These are phyloP conservation scores for Sinocyclocheilus anshuiensis DNA, from an alignment of 2,113 vertebrate species.

Conservation along the genomic window DNA sequence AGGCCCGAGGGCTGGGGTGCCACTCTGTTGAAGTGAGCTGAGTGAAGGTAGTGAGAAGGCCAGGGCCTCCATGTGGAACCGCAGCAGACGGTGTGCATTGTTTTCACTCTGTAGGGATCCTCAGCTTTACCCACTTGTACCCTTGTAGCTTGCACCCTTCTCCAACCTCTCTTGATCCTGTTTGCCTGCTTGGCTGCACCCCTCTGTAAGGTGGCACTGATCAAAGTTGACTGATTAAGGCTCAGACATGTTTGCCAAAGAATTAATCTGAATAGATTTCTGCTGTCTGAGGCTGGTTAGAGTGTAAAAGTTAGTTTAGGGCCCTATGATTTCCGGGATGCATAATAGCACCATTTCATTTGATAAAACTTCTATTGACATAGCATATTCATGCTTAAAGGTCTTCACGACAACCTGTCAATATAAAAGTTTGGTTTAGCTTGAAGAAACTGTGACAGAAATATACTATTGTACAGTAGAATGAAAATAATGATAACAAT, in stretches of 20 bases:
- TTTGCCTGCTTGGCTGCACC: neutral
- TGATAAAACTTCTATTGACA: no score
- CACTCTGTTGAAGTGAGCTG: slow-evolving; percentile 30
- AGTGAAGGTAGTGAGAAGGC: slow-evolving; percentile 20
- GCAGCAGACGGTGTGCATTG: slow-evolving; percentile 31
- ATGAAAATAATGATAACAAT: no score
- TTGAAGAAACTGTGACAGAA: neutral
- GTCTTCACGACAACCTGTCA: neutral
- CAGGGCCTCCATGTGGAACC: slow-evolving; percentile 19
- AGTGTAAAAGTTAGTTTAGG: neutral
- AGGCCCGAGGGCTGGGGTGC: slow-evolving; percentile 55
- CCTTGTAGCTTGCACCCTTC: slow-evolving; percentile 24
- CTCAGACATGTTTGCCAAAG: no score
- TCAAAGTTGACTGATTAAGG: slow-evolving; percentile 18
- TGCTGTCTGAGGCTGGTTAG: neutral
- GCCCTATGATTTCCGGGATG: no score
- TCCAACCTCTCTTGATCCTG: slow-evolving; percentile 16
- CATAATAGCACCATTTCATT: neutral
- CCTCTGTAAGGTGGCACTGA: neutral
- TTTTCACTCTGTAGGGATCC: slow-evolving; percentile 33
- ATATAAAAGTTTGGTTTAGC: no score
- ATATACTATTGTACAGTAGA: neutral
- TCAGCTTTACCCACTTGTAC: neutral
- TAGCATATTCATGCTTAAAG: neutral
- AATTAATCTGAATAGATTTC: neutral